A percentile compares a stretch with the other conserved stretches of the same genome.
Conservation (phyloP, 1,140 invertebrate species). For the Doryteuthis pealeii region DNA sequence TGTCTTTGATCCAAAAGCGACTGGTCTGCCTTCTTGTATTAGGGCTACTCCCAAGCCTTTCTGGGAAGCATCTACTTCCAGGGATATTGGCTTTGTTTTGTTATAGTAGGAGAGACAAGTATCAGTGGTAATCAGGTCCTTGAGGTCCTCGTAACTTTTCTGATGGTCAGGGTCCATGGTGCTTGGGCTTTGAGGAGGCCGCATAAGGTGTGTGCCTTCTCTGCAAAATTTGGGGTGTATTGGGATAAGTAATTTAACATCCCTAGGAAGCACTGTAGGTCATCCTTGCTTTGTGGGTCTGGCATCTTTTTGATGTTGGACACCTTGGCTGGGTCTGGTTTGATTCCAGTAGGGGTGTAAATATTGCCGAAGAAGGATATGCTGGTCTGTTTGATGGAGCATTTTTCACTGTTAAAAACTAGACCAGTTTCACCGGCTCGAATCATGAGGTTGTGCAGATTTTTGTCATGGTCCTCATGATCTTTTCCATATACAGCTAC, state of each 20-base stretch:
- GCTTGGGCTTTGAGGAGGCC: constrained; percentile 6
- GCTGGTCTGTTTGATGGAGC: neutral
- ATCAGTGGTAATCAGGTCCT: too few species aligned
- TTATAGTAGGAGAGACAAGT: too few species aligned
- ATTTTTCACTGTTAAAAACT: too few species aligned
- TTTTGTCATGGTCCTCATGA: neutral
- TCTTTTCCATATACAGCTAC: neutral
- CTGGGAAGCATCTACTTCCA: constrained; percentile 32
- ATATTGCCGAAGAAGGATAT: constrained; percentile 10
- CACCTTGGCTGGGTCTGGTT: constrained; percentile 49
- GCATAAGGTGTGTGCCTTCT: constrained; percentile 11
- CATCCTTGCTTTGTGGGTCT: constrained; percentile 14
- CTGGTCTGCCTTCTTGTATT: constrained; percentile 57
- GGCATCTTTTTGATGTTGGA: constrained; percentile 13
- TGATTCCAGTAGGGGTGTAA: constrained; percentile 49
- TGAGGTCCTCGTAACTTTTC: constrained; percentile 15
- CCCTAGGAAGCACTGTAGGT: constrained; percentile 42
- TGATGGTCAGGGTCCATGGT: constrained; percentile 13
- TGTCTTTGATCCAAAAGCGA: constrained; percentile 59
- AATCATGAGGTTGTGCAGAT: neutral
- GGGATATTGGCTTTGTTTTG: too few species aligned
- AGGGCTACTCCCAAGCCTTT: constrained; percentile 58
- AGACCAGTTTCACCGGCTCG: neutral
- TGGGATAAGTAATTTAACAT: constrained; percentile 55
- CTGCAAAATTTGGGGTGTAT: constrained; percentile 49